Conservation (phyloP, 2,113 vertebrate genomes). For the Hemicordylus capensis region DNA sequence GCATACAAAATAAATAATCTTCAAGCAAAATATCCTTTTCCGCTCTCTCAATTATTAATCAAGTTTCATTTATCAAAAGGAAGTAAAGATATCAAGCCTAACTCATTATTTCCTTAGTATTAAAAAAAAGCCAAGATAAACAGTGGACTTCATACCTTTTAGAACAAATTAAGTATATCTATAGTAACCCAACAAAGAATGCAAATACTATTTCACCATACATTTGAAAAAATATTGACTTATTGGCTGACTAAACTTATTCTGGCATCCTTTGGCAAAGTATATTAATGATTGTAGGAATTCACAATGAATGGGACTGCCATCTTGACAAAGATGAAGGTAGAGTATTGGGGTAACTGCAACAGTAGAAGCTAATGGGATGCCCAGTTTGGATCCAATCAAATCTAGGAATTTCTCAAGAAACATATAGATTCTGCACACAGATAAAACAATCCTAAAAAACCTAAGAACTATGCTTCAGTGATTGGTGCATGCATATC, state of each 20-base stretch:
- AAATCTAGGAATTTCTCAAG: background rate
- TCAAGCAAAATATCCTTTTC: constrained; percentile 53
- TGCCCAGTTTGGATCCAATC: constrained; percentile 6
- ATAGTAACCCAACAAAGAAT: constrained; percentile 66
- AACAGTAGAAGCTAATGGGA: constrained; percentile 35
- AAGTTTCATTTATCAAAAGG: constrained; percentile 59
- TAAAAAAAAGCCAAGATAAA: constrained; percentile 68
- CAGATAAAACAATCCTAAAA: fast-evolving
- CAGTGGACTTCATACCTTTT: constrained; percentile 52
- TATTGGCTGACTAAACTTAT: constrained; percentile 68
- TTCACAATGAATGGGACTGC: constrained; percentile 24
- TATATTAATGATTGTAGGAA: constrained; percentile 50
- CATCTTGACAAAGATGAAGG: constrained; percentile 41
- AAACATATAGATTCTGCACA: background rate
- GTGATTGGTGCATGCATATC: background rate
- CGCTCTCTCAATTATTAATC: constrained; percentile 63
- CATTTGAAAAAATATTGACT: constrained; percentile 70
- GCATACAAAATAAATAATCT: constrained; percentile 63
- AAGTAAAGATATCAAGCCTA: constrained; percentile 60
- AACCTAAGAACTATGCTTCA: background rate
- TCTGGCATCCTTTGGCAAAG: constrained; percentile 52
- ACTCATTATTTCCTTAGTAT: constrained; percentile 65
- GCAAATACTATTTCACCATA: constrained; percentile 64
- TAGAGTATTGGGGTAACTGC: constrained; percentile 54
- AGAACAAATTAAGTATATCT: constrained; percentile 58